These are phyloP conservation scores for Prochilodus magdalenae DNA, from an alignment of 2,113 vertebrate genomes.

Conservation along the genomic window DNA sequence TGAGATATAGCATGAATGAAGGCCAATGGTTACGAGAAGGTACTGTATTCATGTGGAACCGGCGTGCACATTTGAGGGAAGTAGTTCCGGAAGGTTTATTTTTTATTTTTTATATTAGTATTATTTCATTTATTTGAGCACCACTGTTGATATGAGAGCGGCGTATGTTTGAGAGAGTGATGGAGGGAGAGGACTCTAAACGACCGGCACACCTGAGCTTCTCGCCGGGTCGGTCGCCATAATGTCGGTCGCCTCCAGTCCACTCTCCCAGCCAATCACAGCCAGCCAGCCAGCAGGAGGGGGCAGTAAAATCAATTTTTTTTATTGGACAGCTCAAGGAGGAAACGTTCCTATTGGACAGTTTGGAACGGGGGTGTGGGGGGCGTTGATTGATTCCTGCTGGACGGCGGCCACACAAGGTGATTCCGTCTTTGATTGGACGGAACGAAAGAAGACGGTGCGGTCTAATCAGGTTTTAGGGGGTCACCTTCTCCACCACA, in stretches of 20 bases:
- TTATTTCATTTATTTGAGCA: too few relatives aligned
- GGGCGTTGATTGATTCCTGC: not conserved
- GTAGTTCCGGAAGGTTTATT: not conserved
- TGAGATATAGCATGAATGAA: too few relatives aligned
- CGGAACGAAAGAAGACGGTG: slow-evolving; percentile 16
- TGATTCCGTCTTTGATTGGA: slow-evolving; percentile 15
- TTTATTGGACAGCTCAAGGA: slow-evolving; percentile 40
- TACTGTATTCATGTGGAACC: not conserved
- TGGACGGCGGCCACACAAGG: slow-evolving; percentile 19
- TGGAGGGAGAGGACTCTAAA: slow-evolving; percentile 18
- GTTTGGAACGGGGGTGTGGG: not conserved
- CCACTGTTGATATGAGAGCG: not conserved
- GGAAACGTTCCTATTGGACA: slow-evolving; percentile 41
- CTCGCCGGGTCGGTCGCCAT: slow-evolving; percentile 47
- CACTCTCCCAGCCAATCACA: slow-evolving; percentile 63
- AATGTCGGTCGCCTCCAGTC: slow-evolving; percentile 62
- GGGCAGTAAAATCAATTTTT: slow-evolving; percentile 30
- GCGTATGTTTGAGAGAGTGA: not conserved
- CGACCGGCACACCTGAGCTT: slow-evolving; percentile 25
- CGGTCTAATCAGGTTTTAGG: slow-evolving; percentile 4
- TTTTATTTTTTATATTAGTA: too few relatives aligned
- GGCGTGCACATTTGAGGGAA: not conserved
- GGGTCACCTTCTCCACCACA: not conserved
- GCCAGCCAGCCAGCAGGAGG: slow-evolving; percentile 5
- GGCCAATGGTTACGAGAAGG: too few relatives aligned